Percentiles rank a stretch among this genome's conserved stretches.
These are phyloP conservation scores for Chrysodeixis includens DNA, from an alignment of 2,888 invertebrate species.

Conservation along the genomic window DNA sequence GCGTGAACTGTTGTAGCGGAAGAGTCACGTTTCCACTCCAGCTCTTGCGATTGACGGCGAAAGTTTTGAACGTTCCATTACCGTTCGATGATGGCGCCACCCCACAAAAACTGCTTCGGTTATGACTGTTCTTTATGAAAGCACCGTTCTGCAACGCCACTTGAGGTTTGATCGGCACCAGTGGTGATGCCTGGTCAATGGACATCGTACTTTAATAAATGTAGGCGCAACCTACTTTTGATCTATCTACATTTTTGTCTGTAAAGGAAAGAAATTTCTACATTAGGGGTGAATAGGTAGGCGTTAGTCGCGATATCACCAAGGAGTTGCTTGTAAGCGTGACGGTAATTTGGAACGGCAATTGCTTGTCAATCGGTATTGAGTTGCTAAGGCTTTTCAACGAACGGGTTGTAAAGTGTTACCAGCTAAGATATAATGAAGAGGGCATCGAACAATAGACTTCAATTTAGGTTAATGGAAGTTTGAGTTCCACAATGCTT, in stretches of 20 bases:
- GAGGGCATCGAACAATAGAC: slow-evolving; percentile 72
- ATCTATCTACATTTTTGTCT: slow-evolving; percentile 87
- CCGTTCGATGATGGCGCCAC: slow-evolving; percentile 84
- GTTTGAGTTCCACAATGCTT: slow-evolving; percentile 68
- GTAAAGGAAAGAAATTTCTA: slow-evolving; percentile 80
- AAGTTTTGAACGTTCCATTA: slow-evolving; percentile 86
- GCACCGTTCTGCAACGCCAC: slow-evolving; percentile 81
- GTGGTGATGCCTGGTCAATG: slow-evolving; percentile 87
- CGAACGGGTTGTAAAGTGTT: slow-evolving; percentile 68
- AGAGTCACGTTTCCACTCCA: slow-evolving; percentile 88
- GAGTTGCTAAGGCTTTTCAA: slow-evolving; percentile 66
- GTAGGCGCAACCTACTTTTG: slow-evolving; percentile 75
- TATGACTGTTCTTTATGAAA: slow-evolving; percentile 88
- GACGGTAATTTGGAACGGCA: slow-evolving; percentile 58
- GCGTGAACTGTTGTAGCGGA: slow-evolving; percentile 84
- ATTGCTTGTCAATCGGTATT: slow-evolving; percentile 61
- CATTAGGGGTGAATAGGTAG: slow-evolving; percentile 63
- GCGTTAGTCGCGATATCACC: slow-evolving; percentile 63
- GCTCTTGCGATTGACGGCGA: slow-evolving; percentile 87
- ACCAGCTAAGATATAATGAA: slow-evolving; percentile 72
- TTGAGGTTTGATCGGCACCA: slow-evolving; percentile 88
- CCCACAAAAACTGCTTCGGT: slow-evolving; percentile 88
- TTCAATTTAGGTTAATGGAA: slow-evolving; percentile 81
- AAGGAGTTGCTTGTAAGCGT: slow-evolving; percentile 73
- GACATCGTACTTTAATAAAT: slow-evolving; percentile 84